Evolutionary conservation across 2,797 vertebrate species (phyloP).

Genomic region (Chelmon rostratus): DNA sequence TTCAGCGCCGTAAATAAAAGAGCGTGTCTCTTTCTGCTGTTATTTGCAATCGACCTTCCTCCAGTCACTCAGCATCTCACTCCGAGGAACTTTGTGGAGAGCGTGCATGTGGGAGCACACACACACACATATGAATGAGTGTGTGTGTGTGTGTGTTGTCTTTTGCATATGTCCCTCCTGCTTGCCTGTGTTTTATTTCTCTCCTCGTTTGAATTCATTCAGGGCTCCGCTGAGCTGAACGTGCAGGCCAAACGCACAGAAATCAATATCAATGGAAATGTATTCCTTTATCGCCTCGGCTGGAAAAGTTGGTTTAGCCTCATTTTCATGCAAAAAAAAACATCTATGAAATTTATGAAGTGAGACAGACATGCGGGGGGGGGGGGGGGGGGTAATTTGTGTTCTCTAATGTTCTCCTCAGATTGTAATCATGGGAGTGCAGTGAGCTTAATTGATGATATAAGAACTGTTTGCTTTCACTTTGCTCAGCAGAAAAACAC

Average conservation of each 20-base stretch:
- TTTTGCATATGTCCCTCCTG: slow-evolving; percentile 5
- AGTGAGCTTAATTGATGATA: slow-evolving; percentile 35
- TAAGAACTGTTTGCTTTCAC: slow-evolving; percentile 38
- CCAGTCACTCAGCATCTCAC: slow-evolving; percentile 27
- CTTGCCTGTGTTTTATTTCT: neutral
- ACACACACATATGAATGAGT: neutral
- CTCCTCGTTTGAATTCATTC: slow-evolving; percentile 28
- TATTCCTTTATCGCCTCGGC: slow-evolving; percentile 12
- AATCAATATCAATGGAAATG: slow-evolving; percentile 47
- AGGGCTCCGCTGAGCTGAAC: slow-evolving; percentile 6
- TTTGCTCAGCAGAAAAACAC: slow-evolving; percentile 45
- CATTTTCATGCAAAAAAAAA: slow-evolving; percentile 43
- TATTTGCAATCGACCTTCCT: slow-evolving; percentile 54
- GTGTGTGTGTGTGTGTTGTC: slow-evolving; percentile 1
- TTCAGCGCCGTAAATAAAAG: slow-evolving; percentile 63
- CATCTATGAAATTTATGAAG: slow-evolving; percentile 35
- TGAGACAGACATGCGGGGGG: neutral
- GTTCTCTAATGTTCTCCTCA: slow-evolving; percentile 35
- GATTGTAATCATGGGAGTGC: slow-evolving; percentile 28
- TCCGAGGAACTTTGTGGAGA: slow-evolving; percentile 27
- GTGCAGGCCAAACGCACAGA: slow-evolving; percentile 5
- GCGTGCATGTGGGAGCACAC: neutral
- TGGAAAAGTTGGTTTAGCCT: slow-evolving; percentile 21
- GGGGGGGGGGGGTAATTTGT: neutral
- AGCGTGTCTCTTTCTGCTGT: slow-evolving; percentile 39